A percentile compares a stretch with the other conserved stretches of the same genome.
Evolutionary conservation across 2,888 invertebrate genomes (phyloP).

Genomic region (Phengaris alcon): DNA sequence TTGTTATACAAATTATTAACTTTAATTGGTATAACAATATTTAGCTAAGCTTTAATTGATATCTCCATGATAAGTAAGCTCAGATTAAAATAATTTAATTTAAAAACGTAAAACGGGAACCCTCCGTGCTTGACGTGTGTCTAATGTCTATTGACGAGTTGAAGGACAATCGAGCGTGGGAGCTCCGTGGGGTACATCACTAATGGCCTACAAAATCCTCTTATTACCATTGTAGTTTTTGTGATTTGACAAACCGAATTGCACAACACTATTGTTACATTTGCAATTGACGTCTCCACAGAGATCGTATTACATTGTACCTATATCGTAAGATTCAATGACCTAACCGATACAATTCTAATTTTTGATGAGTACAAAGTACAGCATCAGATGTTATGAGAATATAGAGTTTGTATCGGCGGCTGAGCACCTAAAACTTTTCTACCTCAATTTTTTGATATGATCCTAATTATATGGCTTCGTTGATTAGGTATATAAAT

Average conservation of each 20-base stretch:
- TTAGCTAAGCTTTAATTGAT: background rate
- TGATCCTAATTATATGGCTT: no score
- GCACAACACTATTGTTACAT: slow-evolving; percentile 50
- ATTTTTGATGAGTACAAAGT: slow-evolving; percentile 14
- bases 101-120: slow-evolving; percentile 18
- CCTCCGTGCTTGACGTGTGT: slow-evolving; percentile 35
- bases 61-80: background rate
- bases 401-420: background rate
- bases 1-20: no score
- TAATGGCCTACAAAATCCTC: slow-evolving; percentile 67
- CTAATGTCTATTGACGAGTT: slow-evolving; percentile 46
- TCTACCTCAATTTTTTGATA: no score
- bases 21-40: no score
- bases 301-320: slow-evolving; percentile 31
- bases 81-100: background rate
- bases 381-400: background rate
- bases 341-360: background rate
- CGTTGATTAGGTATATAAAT: no score
- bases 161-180: slow-evolving; percentile 65
- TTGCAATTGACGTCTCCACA: slow-evolving; percentile 41
- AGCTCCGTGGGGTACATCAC: slow-evolving; percentile 63
- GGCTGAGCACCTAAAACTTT: no score
- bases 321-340: background rate
- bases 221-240: slow-evolving; percentile 71
- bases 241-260: slow-evolving; percentile 61